Percentiles rank a stretch among this genome's conserved stretches.
Evolutionary conservation across 2,888 invertebrate genomes (phyloP).

Genomic region (Hedychridium roseum): DNA sequence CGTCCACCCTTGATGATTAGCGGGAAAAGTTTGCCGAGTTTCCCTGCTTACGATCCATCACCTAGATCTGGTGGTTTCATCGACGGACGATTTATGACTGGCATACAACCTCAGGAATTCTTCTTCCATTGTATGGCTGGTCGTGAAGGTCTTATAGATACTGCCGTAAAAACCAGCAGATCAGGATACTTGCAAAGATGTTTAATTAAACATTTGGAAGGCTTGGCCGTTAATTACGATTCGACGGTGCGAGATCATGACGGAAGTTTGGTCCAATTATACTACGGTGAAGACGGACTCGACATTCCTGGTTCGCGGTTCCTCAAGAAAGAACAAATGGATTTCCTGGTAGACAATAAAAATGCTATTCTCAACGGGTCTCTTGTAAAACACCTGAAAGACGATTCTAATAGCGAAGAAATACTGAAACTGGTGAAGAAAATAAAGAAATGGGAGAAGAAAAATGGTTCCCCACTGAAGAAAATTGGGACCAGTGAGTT

Average conservation of each 20-base stretch:
- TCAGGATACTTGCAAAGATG: slow-evolving; percentile 92
- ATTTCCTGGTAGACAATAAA: slow-evolving; percentile 84
- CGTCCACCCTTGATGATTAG: slow-evolving; percentile 95
- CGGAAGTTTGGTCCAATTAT: slow-evolving; percentile 85
- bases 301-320: slow-evolving; percentile 90
- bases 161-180: slow-evolving; percentile 98
- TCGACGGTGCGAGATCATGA: slow-evolving; percentile 95
- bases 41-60: slow-evolving; percentile 84
- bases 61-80: slow-evolving; percentile 97
- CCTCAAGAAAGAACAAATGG: slow-evolving; percentile 77
- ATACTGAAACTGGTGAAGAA: slow-evolving; percentile 70
- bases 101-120: slow-evolving; percentile 97
- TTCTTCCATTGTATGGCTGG: slow-evolving; percentile 99
- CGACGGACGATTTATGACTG: slow-evolving; percentile 95
- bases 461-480: slow-evolving; percentile 64
- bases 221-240: slow-evolving; percentile 91
- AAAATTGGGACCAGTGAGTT: slow-evolving; percentile 69
- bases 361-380: slow-evolving; percentile 71
- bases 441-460: slow-evolving; percentile 71
- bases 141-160: slow-evolving; percentile 98
- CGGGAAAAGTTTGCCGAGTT: slow-evolving; percentile 92
- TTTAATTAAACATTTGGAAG: slow-evolving; percentile 97
- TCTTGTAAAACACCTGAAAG: slow-evolving; percentile 69
- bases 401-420: slow-evolving; percentile 65
- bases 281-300: slow-evolving; percentile 93